These are phyloP conservation scores for Pocillopora grandis DNA, from an alignment of 92 coral and sea anemone species.

Conservation along the genomic window DNA sequence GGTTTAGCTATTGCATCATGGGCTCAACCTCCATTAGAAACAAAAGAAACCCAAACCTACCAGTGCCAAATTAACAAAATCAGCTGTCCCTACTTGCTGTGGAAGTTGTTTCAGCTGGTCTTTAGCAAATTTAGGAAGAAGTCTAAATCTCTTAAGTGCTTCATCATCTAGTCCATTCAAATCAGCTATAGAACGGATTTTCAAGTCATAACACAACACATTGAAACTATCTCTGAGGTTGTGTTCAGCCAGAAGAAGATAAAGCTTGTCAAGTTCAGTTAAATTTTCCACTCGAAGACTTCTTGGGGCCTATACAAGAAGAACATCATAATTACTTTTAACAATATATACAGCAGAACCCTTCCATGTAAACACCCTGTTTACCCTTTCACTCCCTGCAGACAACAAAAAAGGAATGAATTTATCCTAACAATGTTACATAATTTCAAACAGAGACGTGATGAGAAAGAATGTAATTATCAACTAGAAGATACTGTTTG, in stretches of 20 bases:
- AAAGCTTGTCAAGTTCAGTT: constrained; percentile 70
- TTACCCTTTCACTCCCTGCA: neutral
- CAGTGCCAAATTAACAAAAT: constrained; percentile 35
- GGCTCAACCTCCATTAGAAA: neutral
- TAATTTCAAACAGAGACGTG: too few relatives aligned
- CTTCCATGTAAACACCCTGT: neutral
- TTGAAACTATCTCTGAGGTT: constrained; percentile 48
- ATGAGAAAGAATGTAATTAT: too few relatives aligned
- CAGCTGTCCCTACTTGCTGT: neutral
- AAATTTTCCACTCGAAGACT: neutral
- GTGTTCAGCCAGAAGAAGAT: constrained; percentile 58
- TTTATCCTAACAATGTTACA: neutral
- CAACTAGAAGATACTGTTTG: too few relatives aligned
- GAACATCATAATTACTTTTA: neutral
- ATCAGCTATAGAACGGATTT: constrained; percentile 43
- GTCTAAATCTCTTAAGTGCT: constrained; percentile 31
- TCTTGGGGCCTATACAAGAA: neutral
- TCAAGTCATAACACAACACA: constrained; percentile 57
- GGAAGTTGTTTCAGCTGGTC: constrained; percentile 17
- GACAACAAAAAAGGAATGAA: neutral
- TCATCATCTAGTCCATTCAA: constrained; percentile 31
- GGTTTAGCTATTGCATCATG: too few relatives aligned
- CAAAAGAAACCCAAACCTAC: constrained; percentile 1
- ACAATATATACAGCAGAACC: neutral
- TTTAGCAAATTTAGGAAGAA: constrained; percentile 32